phyloP scores from a whole-genome alignment of 2,888 invertebrate genomes.

The Slavum lentiscoides region DNA sequence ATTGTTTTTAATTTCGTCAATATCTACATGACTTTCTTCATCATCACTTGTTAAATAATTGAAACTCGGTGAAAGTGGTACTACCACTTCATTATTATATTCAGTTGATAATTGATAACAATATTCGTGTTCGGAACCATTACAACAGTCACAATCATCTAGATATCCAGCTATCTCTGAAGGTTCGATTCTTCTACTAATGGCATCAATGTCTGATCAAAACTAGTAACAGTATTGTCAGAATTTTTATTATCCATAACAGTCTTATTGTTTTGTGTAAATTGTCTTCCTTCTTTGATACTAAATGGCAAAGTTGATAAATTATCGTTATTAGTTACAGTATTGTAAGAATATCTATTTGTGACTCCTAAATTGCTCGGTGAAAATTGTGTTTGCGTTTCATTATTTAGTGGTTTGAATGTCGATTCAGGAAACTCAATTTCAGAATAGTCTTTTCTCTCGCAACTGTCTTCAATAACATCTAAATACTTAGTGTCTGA shows the following conservation, averaged over 20 bases:
- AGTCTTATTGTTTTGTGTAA: background rate
- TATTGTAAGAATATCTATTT: background rate
- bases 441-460: constrained; percentile 1
- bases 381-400: background rate
- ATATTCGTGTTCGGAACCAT: background rate
- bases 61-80: background rate
- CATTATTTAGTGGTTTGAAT: background rate
- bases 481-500: too few species aligned
- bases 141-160: background rate
- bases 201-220: background rate
- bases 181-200: background rate
- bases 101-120: background rate
- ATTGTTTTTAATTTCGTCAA: background rate
- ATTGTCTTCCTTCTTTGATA: constrained; percentile 1
- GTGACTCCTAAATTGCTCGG: background rate
- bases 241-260: background rate
- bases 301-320: background rate
- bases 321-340: background rate
- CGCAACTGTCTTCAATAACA: background rate
- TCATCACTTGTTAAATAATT: background rate
- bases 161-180: background rate
- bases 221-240: background rate
- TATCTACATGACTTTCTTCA: background rate
- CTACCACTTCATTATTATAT: background rate
- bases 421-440: background rate